Evolutionary conservation across 2,888 invertebrate species (phyloP), one percentile per base, ranked within the genome.

Genomic region (Sisyra terminalis): DNA sequence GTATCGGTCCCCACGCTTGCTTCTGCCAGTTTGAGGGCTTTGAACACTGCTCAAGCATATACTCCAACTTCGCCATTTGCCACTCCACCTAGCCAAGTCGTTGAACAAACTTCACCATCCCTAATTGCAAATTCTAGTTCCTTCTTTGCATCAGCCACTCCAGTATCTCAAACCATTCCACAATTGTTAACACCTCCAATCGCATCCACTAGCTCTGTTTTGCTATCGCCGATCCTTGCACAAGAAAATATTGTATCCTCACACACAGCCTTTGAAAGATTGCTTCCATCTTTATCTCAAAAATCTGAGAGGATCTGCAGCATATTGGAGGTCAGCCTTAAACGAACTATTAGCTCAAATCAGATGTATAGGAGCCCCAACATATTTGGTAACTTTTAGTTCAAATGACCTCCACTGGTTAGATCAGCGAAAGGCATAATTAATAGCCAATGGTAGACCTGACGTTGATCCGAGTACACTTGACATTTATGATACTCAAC

Each of bases 391-490:
- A 10, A 39, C 39, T 17, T 39, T 39, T 6, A 39, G 39, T n/a
- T 39, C 37, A 31, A 54, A 54, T 46, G 52, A 55, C 43, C 39
- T 53, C 1, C 42, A 52, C 43, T 54, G 52, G 54, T 16, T 35
- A 15, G 53, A 53, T 40, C 49, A 49, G 46, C 41, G 44, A 7
- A 51, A 49, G 44, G 53, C 48, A 24, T 45, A 51, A 6, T 46
- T 53, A 6, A 49, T 52, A 16, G 51, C 52, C 8, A 52, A 50
- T 46, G 46, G 47, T 31, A 37, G 46, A 15, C 42, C 45, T 3
- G 36, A 46, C n/a, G 35, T 10, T 8, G 42, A 46, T 40, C 48
- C 49, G 6, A 18, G 16, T 24, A 7, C 9, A 11, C 4, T 47
- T 1, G 24, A 14, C 9, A 30, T 47, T 5, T n/a, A 34, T 40